Evolutionary conservation across 2,797 vertebrate species (phyloP).

Genomic region (Pangasius djambal): DNA sequence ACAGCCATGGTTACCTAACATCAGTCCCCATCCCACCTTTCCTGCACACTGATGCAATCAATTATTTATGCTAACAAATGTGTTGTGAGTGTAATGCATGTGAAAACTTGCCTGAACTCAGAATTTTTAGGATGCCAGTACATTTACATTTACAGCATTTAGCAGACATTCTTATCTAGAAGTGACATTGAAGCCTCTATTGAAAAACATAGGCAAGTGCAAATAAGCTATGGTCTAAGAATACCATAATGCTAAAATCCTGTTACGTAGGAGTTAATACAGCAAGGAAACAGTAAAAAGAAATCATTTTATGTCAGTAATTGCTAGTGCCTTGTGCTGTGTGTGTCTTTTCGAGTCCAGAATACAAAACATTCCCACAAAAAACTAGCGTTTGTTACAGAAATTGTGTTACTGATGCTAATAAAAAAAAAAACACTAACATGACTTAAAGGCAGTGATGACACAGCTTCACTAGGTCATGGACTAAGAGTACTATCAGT

Average conservation of each 20-base stretch:
- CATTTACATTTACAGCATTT: neutral
- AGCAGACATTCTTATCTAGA: neutral
- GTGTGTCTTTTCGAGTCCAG: neutral
- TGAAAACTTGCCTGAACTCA: neutral
- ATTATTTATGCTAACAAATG: neutral
- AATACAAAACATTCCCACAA: too few species aligned
- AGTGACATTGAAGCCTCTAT: neutral
- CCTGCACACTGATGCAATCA: neutral
- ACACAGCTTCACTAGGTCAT: too few species aligned
- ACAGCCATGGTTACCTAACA: neutral
- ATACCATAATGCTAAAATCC: neutral
- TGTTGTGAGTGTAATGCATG: neutral
- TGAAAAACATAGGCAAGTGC: neutral
- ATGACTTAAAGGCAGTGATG: too few species aligned
- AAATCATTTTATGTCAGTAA: neutral
- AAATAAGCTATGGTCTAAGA: neutral
- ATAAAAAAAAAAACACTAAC: too few species aligned
- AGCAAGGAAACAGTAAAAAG: neutral
- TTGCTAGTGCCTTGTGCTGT: neutral
- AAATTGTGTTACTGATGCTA: too few species aligned
- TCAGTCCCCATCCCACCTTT: neutral
- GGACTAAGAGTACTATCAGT: too few species aligned
- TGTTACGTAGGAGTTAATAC: neutral
- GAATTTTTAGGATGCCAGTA: neutral
- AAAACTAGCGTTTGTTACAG: too few species aligned